Conservation (phyloP, 2,797 vertebrate genomes). For the Chiroxiphia lanceolata region DNA sequence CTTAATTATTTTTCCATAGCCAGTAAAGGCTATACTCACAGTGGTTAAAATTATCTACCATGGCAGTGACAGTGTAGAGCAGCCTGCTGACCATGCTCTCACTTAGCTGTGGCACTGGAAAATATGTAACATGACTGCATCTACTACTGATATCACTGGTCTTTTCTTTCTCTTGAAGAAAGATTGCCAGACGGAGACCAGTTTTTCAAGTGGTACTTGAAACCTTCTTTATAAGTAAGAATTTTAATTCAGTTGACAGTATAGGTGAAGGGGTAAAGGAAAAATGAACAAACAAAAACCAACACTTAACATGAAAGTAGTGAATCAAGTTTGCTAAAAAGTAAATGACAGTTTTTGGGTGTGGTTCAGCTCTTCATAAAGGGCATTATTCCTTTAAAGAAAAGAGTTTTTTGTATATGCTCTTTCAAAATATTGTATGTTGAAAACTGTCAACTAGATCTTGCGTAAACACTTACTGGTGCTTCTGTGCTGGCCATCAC, state of each 20-base stretch:
- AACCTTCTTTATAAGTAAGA: not conserved
- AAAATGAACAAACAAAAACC: not conserved
- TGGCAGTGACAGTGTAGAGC: not conserved
- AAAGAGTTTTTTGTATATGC: not conserved
- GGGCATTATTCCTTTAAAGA: not conserved
- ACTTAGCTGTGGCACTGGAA: not conserved
- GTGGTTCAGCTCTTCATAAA: not conserved
- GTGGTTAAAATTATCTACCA: not conserved
- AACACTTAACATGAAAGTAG: not conserved
- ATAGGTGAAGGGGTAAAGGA: not conserved
- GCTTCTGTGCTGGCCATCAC: not conserved
- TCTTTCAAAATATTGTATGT: not conserved
- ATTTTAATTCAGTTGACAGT: not conserved
- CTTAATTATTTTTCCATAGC: not conserved
- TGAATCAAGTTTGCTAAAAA: not conserved
- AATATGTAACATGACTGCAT: not conserved
- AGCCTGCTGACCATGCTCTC: not conserved
- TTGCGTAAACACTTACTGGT: not conserved
- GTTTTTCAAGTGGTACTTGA: not conserved
- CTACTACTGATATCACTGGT: not conserved
- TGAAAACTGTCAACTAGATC: not conserved
- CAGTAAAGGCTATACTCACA: not conserved
- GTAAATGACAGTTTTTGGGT: not conserved
- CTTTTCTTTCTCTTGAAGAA: not conserved
- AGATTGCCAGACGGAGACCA: not conserved